Conservation (phyloP, 64 coral and sea anemone species). For the Pocillopora damicornis region DNA sequence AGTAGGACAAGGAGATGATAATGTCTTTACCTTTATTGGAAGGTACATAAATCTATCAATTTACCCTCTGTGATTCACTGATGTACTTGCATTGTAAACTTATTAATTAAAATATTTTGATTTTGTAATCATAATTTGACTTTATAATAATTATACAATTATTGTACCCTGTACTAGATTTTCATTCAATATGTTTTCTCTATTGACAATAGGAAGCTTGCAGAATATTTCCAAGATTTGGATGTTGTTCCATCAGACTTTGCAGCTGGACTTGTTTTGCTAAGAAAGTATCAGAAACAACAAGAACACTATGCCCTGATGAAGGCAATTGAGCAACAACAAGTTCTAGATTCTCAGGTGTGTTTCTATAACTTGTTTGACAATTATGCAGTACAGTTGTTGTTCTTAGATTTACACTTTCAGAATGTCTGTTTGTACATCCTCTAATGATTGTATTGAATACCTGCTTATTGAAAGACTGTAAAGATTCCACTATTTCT, state of each 20-base stretch:
- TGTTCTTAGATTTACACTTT: too few relatives aligned
- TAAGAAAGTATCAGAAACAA: slow-evolving; percentile 79
- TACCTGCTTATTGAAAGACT: background rate
- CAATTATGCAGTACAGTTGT: background rate
- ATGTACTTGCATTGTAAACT: too few relatives aligned
- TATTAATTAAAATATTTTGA: too few relatives aligned
- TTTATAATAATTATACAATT: too few relatives aligned
- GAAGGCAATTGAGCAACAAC: slow-evolving; percentile 69
- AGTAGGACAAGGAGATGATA: slow-evolving; percentile 85
- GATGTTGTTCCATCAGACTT: slow-evolving; percentile 97
- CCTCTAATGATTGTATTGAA: background rate
- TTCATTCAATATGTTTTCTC: background rate
- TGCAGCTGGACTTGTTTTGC: slow-evolving; percentile 92
- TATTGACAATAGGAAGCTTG: slow-evolving; percentile 60
- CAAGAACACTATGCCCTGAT: slow-evolving; percentile 71
- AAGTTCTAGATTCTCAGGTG: slow-evolving; percentile 55
- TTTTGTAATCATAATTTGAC: too few relatives aligned
- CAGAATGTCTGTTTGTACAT: too few relatives aligned
- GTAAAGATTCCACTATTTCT: too few relatives aligned
- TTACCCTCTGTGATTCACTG: too few relatives aligned
- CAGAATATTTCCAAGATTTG: slow-evolving; percentile 91
- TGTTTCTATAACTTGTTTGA: background rate
- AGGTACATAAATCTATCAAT: slow-evolving; percentile 43
- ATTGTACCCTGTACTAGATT: too few relatives aligned
- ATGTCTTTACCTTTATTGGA: slow-evolving; percentile 94